These are phyloP conservation scores for Decapterus maruadsi DNA, from an alignment of 2,797 vertebrate species.

Conservation along the genomic window DNA sequence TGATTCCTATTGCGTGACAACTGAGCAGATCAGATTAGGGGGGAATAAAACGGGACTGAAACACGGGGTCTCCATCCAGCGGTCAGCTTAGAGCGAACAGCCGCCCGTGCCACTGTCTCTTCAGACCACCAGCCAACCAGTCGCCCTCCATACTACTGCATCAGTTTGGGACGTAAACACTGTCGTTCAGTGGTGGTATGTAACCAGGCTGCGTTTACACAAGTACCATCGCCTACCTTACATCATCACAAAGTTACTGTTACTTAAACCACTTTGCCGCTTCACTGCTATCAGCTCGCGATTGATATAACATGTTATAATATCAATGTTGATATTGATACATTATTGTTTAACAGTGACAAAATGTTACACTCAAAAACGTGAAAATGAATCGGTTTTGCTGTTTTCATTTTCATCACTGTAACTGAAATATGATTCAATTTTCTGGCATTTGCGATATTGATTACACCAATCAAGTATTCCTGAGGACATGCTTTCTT, in stretches of 20 bases:
- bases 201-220: background rate
- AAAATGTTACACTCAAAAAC: background rate
- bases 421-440: background rate
- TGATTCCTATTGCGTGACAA: slow-evolving; percentile 62
- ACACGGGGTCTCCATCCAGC: slow-evolving; percentile 17
- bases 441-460: background rate
- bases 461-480: background rate
- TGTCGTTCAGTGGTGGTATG: background rate
- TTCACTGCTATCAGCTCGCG: background rate
- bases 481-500: background rate
- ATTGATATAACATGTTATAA: no score
- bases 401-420: no score
- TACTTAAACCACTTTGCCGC: background rate
- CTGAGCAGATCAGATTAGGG: slow-evolving; percentile 60
- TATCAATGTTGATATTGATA: no score
- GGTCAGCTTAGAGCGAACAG: slow-evolving; percentile 1
- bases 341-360: background rate
- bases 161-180: background rate
- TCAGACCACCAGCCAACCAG: background rate
- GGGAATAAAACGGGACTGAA: slow-evolving; percentile 47
- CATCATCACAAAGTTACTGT: background rate
- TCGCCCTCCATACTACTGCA: background rate
- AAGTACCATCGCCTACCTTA: background rate
- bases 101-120: background rate
- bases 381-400: background rate